phyloP scores from a whole-genome alignment of 2,113 vertebrate genomes.

The Archocentrus centrarchus region DNA sequence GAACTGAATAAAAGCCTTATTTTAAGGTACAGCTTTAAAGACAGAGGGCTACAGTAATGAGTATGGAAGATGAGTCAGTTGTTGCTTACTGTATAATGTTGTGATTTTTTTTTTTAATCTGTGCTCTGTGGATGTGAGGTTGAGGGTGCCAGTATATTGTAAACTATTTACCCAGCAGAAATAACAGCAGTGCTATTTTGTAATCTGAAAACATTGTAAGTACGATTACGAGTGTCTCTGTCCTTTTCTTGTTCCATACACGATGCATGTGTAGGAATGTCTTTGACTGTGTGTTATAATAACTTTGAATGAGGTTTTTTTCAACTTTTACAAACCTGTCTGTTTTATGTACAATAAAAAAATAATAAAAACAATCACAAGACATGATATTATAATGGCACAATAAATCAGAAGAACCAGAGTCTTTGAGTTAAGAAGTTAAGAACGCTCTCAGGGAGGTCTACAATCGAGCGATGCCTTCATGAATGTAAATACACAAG shows the following conservation, averaged over 20 bases:
- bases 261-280: conserved; percentile 84
- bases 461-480: background rate
- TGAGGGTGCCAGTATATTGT: conserved; percentile 69
- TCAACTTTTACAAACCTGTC: conserved; percentile 55
- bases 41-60: conserved; percentile 56
- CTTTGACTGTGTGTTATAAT: conserved; percentile 83
- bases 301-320: conserved; percentile 85
- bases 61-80: conserved; percentile 39
- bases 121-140: conserved; percentile 38
- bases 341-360: conserved; percentile 18
- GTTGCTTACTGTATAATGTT: conserved; percentile 38
- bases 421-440: background rate
- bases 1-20: conserved; percentile 16
- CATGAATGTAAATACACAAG: background rate
- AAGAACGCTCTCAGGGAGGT: background rate
- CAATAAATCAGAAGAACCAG: too few species aligned
- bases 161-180: conserved; percentile 78
- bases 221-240: conserved; percentile 82
- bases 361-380: background rate
- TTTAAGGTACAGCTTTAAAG: conserved; percentile 35
- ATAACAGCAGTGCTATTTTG: conserved; percentile 85
- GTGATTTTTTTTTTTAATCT: conserved; percentile 18
- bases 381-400: background rate
- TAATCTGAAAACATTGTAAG: conserved; percentile 87
- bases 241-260: conserved; percentile 79